Base-by-base conservation (phyloP, 2,113 vertebrate species). In the Thryonomys swinderianus region DNA sequence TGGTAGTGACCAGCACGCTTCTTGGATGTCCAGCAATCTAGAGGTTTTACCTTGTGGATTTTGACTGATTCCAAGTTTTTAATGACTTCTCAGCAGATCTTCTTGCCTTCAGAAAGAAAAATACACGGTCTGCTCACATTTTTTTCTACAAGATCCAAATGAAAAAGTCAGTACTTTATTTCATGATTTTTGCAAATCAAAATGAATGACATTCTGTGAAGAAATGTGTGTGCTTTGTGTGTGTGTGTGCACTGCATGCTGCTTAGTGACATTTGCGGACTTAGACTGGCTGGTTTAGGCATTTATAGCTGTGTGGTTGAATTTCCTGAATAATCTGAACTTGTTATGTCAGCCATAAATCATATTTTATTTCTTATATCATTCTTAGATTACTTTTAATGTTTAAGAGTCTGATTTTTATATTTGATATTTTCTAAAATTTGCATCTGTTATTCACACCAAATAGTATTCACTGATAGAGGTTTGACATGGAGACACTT, bases 111-210 rank as follows among this genome's bases (percentile, higher is more conserved):
- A 66, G 30, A 45, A 51, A 51, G 74, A 59, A 71, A 87, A 82
- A 53, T 59, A 4, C 23, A 51, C 59, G 89, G 79, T 94, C 91
- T 89, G n/a, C 57, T 93, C 30, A 45, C 12, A 21, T 81, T 66
- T 91, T 66, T 25, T 78, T 91, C n/a, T 78, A 6, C 83, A 86
- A 76, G 42, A 94, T 91, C 62, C 85, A 92, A 96, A 96, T 90
- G 87, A 92, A 96, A 83, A 86, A 64, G n/a, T 84, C 53, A 20
- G 85, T 91, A 69, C 37, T 94, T 95, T 85, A 74, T 91, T 96
- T 94, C 92, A 88, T 96, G 57, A 83, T 27, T 91, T 96, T 89
- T 94, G 30, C 82, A 89, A 83, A 83, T 85, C 37, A 48, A 40
- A 85, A 78, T 71, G 27, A 95, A 87, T 80, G 91, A n/a, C 69